A percentile compares a stretch with the other conserved stretches of the same genome.
These are phyloP conservation scores for Poecilia latipinna DNA, from an alignment of 2,113 vertebrate species.

Conservation along the genomic window DNA sequence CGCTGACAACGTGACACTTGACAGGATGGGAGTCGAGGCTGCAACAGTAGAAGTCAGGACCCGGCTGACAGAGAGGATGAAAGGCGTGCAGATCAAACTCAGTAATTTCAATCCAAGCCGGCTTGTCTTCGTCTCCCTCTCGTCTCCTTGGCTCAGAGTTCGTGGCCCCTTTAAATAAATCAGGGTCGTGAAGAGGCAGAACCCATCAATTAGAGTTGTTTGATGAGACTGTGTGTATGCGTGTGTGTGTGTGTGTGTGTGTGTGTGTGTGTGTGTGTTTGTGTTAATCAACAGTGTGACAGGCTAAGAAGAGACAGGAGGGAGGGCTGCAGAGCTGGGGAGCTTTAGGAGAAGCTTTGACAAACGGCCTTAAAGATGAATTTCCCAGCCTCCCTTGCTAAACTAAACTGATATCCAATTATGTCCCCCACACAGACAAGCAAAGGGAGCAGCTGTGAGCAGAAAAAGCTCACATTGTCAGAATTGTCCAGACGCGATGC, in stretches of 20 bases:
- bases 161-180: conserved; percentile 68
- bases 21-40: conserved; percentile 74
- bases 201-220: conserved; percentile 70
- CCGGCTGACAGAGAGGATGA: conserved; percentile 72
- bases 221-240: conserved; percentile 48
- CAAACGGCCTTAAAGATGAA: conserved; percentile 65
- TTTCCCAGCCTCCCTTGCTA: conserved; percentile 67
- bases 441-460: conserved; percentile 64
- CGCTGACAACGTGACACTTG: conserved; percentile 77
- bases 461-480: conserved; percentile 63
- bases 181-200: conserved; percentile 59
- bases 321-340: conserved; percentile 49
- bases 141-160: conserved; percentile 30
- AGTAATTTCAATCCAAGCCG: conserved; percentile 62
- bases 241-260: conserved; percentile 39
- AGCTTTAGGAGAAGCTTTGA: conserved; percentile 57
- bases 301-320: conserved; percentile 50
- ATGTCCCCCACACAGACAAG: conserved; percentile 65
- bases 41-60: conserved; percentile 72
- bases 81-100: conserved; percentile 68
- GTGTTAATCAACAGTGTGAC: conserved; percentile 70
- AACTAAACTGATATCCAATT: conserved; percentile 78
- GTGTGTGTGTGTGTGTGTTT: conserved; percentile 34
- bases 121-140: conserved; percentile 46
- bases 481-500: conserved; percentile 64